Evolutionary conservation across 2,797 vertebrate species (phyloP).

Genomic region (Pteronotus mesoamericanus): DNA sequence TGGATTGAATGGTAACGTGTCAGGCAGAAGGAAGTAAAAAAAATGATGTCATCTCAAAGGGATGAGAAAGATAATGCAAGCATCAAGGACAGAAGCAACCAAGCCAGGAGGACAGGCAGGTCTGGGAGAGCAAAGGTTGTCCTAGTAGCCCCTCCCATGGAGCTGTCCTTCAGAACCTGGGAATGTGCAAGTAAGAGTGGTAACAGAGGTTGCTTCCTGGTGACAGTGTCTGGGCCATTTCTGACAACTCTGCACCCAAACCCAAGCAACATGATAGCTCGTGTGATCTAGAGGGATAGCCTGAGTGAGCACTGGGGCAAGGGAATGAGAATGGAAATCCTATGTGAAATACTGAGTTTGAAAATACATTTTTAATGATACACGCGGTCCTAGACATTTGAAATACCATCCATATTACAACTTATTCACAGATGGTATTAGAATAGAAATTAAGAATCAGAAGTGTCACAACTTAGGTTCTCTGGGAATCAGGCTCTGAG

Average conservation of each 20-base stretch:
- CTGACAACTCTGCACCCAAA: not conserved
- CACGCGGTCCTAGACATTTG: not conserved
- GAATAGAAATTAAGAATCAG: not conserved
- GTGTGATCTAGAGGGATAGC: not conserved
- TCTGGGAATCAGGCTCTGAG: not conserved
- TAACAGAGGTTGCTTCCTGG: not conserved
- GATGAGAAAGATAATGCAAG: not conserved
- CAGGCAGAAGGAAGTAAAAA: not conserved
- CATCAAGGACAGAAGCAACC: not conserved
- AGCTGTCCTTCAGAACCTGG: not conserved
- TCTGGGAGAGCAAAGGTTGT: not conserved
- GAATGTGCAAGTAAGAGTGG: not conserved
- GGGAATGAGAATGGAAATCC: not conserved
- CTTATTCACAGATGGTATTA: not conserved
- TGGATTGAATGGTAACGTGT: not conserved
- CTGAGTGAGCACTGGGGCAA: not conserved
- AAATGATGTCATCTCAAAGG: not conserved
- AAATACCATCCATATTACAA: not conserved
- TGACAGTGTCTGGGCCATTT: not conserved
- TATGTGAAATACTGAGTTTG: conserved; percentile 67
- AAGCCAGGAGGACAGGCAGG: not conserved
- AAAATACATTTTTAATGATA: conserved; percentile 56
- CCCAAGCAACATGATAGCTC: conserved; percentile 43
- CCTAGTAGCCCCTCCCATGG: too few species aligned
- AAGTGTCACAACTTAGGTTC: not conserved